Conservation (phyloP, 2,113 vertebrate genomes). For the Herpailurus yagouaroundi region DNA sequence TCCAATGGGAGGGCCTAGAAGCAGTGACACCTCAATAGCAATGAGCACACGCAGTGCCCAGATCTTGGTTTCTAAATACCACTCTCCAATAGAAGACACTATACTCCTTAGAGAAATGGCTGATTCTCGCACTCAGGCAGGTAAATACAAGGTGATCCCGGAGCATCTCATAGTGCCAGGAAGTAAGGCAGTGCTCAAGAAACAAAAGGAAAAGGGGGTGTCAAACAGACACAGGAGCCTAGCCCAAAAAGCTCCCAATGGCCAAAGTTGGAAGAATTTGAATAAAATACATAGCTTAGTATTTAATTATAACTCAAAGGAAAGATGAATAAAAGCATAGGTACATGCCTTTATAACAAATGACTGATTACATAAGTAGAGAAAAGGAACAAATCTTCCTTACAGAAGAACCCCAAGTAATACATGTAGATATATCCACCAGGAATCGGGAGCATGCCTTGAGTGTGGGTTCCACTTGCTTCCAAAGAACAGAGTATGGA, state of each 20-base stretch:
- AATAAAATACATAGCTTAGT: background rate
- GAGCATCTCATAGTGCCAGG: background rate
- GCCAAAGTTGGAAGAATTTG: background rate
- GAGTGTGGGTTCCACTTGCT: background rate
- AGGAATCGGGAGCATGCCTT: fast-evolving
- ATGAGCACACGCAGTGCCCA: background rate
- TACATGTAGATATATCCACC: fast-evolving
- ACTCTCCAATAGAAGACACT: background rate
- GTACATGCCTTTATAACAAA: background rate
- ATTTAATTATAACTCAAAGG: background rate
- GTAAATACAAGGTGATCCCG: background rate
- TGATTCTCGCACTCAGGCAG: background rate
- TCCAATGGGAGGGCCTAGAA: background rate
- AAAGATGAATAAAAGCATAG: background rate
- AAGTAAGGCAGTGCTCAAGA: background rate
- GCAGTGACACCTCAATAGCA: background rate
- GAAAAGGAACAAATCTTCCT: background rate
- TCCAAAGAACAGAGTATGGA: background rate
- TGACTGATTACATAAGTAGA: background rate
- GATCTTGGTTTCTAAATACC: background rate
- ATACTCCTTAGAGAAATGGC: background rate
- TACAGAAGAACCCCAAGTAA: background rate
- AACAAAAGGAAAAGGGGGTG: background rate
- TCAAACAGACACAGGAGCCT: background rate
- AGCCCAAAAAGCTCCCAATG: background rate